phyloP scores from a whole-genome alignment of 1,140 invertebrate genomes.

The Hylyphantes graminicola region DNA sequence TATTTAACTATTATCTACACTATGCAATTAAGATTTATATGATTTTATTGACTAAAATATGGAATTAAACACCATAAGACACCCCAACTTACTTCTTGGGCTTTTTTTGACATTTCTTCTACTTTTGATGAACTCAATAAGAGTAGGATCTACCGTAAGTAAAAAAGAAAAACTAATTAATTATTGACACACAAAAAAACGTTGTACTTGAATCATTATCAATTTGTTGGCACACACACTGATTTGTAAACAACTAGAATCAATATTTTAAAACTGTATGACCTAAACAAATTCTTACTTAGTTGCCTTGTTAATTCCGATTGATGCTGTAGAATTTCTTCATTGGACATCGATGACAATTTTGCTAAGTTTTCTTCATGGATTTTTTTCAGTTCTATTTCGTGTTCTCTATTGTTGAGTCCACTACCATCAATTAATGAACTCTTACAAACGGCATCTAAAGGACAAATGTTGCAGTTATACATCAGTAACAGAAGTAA shows the following conservation, averaged over 20 bases:
- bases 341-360: constrained; percentile 76
- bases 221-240: neutral
- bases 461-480: neutral
- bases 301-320: constrained; percentile 75
- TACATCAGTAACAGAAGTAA: neutral
- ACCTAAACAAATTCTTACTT: constrained; percentile 62
- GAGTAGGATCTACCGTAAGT: constrained; percentile 1
- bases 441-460: neutral
- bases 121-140: constrained; percentile 12
- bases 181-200: neutral
- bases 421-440: constrained; percentile 12
- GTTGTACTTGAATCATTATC: neutral
- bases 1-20: neutral
- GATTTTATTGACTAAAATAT: neutral
- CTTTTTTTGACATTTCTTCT: neutral
- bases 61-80: neutral
- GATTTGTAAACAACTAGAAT: neutral
- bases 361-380: constrained; percentile 80
- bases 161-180: neutral
- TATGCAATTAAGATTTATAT: neutral
- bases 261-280: neutral
- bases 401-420: constrained; percentile 52
- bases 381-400: constrained; percentile 73
- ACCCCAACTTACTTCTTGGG: neutral
- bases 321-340: constrained; percentile 82